Evolutionary conservation across 2,113 vertebrate species (phyloP).

Genomic region (Micromys minutus): DNA sequence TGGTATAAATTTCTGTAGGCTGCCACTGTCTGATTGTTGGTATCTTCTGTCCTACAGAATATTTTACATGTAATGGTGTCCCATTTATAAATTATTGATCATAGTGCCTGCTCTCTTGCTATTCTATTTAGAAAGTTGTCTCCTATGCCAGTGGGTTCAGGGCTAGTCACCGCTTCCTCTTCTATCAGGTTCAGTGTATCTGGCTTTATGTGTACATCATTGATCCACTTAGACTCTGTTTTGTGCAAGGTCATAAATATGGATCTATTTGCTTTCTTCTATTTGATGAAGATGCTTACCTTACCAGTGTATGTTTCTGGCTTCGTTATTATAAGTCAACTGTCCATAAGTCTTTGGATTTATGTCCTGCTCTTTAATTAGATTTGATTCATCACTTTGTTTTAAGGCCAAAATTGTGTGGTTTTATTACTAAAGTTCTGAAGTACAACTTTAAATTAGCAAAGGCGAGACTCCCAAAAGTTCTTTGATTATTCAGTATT

Average conservation of each 20-base stretch:
- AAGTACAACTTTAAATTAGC: too few species aligned
- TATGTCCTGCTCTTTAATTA: too few species aligned
- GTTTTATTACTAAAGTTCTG: background rate
- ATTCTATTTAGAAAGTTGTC: too few species aligned
- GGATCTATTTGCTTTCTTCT: background rate
- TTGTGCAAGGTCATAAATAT: background rate
- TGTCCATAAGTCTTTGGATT: background rate
- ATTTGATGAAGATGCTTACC: background rate
- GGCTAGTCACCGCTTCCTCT: too few species aligned
- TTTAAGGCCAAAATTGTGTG: too few species aligned
- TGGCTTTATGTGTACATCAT: background rate
- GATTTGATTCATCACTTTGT: too few species aligned
- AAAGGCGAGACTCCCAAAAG: too few species aligned
- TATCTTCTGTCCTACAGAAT: background rate
- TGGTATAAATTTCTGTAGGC: too few species aligned
- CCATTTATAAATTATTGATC: background rate
- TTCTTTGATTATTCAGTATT: too few species aligned
- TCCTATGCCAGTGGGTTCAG: too few species aligned
- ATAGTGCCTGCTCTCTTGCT: too few species aligned
- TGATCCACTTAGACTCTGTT: background rate
- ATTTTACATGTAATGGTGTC: background rate
- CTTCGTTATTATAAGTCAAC: background rate
- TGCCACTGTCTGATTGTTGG: background rate
- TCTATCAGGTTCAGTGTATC: too few species aligned
- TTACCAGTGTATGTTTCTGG: background rate